These are phyloP conservation scores for Latrodectus geometricus DNA, from an alignment of 1,140 invertebrate species.

Conservation along the genomic window DNA sequence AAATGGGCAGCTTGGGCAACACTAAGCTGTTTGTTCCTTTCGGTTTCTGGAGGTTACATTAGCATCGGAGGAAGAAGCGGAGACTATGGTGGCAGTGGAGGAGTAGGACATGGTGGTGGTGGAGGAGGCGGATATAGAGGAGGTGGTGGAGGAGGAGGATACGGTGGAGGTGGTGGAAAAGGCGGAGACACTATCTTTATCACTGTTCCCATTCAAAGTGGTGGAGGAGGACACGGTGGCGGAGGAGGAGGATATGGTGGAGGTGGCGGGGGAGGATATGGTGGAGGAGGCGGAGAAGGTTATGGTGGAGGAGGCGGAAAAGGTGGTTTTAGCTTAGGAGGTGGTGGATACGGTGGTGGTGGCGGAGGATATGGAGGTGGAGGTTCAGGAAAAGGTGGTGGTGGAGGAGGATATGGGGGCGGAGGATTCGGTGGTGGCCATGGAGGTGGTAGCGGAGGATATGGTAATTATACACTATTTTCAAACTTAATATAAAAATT, in stretches of 20 bases:
- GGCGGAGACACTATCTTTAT: conserved; percentile 29
- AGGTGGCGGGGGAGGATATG: not conserved
- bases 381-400: conserved; percentile 1
- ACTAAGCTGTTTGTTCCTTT: conserved; percentile 24
- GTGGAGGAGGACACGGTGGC: conserved; percentile 1
- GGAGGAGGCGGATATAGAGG: conserved; percentile 21
- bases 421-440: not conserved
- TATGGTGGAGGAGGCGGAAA: not conserved
- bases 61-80: conserved; percentile 17
- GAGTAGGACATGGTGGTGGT: conserved; percentile 22
- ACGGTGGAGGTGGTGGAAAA: conserved; percentile 12
- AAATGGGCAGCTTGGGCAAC: conserved; percentile 16
- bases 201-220: conserved; percentile 22
- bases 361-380: not conserved
- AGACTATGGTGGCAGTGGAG: not conserved
- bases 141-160: conserved; percentile 9
- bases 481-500: too few relatives aligned
- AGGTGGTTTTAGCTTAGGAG: conserved; percentile 23
- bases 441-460: too few relatives aligned
- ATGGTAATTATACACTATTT: too few relatives aligned
- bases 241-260: not conserved
- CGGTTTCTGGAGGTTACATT: conserved; percentile 20
- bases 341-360: conserved; percentile 1
- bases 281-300: not conserved
- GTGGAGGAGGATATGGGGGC: not conserved